A percentile compares a stretch with the other conserved stretches of the same genome.
Conservation (phyloP, 2,888 invertebrate species). For the Malacosoma neustria region DNA sequence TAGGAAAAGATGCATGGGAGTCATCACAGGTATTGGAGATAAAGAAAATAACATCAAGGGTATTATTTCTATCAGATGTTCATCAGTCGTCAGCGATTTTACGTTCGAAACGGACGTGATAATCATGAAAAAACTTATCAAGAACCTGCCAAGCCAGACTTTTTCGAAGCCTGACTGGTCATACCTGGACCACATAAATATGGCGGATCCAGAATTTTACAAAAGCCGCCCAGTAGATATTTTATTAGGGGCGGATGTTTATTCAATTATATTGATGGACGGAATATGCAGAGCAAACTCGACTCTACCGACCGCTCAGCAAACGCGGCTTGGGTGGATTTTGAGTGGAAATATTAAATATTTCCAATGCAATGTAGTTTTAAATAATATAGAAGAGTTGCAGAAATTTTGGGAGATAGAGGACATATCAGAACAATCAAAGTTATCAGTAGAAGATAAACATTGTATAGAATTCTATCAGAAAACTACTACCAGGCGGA, state of each 20-base stretch:
- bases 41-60: too few relatives aligned
- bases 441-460: background rate
- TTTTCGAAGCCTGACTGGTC: conserved; percentile 10
- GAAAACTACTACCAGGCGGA: background rate
- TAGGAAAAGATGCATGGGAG: too few relatives aligned
- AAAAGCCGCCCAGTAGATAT: conserved; percentile 10
- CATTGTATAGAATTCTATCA: background rate
- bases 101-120: conserved; percentile 8
- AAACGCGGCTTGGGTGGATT: too few relatives aligned
- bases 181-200: conserved; percentile 8
- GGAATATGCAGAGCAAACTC: too few relatives aligned
- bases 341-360: too few relatives aligned
- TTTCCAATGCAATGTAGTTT: too few relatives aligned
- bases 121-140: conserved; percentile 7
- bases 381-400: too few relatives aligned
- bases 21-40: too few relatives aligned
- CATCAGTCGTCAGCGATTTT: conserved; percentile 9
- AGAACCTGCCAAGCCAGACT: conserved; percentile 9
- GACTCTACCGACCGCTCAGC: too few relatives aligned
- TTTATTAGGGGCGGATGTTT: conserved; percentile 8
- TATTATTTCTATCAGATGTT: conserved; percentile 5
- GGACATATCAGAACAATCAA: background rate
- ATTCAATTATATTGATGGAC: too few relatives aligned
- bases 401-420: background rate
- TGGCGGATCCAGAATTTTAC: conserved; percentile 14